Evolutionary conservation across 2,888 invertebrate genomes (phyloP), one percentile per base, ranked within the genome.

Genomic region (Harpalus rufipes): DNA sequence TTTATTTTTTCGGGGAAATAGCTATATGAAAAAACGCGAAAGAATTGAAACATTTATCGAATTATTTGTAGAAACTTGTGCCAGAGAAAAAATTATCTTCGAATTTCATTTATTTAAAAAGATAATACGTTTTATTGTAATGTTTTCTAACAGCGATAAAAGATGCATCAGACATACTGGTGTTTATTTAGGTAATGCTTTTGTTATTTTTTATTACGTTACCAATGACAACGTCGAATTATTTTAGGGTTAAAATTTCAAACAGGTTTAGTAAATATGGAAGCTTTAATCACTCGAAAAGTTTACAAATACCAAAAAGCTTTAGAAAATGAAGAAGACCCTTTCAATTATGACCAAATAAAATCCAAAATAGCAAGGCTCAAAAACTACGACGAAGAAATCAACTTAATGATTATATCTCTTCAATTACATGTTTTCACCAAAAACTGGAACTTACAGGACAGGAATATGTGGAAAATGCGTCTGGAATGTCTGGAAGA

Each of bases 151-250:
- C 18, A 41, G 41, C 32, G 14, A 32, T 7, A 59, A 14, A n/a
- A 32, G 80, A 16, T 12, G 61, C 18, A 80, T 80, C n/a, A 61
- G n/a, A 61, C 80, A 80, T 63, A 80, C 80, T 16, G 80, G 80
- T n/a, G 80, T 80, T 41, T 63, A 39, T 32, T 39, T 80, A 32
- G 80, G 80, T 80, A 80, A 39, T 32, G 32, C 32, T 4, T 32
- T 32, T 21, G 21, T 21, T 21, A 21, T 21, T 21, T 1, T 21
- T 21, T 32, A 32, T 32, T 32, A 32, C 6, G 32, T 32, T 32
- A 32, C 32, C 6, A 32, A 32, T 32, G 5, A 5, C 32, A 32
- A 32, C 32, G n/a, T 68, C 0, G 14, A 25, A 7, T 18, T 10
- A 21, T 79, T 80, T 80, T 80, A 80, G 80, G 16, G 16, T n/a